A percentile compares a stretch with the other conserved stretches of the same genome.
Conservation (phyloP, 1,140 invertebrate species). For the Penaeus indicus region DNA sequence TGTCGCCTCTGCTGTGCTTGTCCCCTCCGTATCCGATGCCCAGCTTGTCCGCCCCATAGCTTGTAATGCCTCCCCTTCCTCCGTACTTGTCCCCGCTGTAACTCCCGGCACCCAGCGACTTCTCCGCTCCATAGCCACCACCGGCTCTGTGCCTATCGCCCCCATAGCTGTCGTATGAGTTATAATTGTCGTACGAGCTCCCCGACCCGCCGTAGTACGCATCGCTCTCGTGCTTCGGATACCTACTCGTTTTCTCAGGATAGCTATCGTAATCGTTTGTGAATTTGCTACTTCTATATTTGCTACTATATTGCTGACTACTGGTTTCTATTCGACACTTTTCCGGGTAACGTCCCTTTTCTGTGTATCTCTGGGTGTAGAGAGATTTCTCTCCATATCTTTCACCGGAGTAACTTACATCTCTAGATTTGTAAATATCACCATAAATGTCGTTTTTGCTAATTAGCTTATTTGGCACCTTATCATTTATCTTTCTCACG, state of each 20-base stretch:
- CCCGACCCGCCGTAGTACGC: slow-evolving; percentile 22
- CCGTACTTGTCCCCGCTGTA: slow-evolving; percentile 37
- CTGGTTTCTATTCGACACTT: slow-evolving; percentile 23
- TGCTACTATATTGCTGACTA: slow-evolving; percentile 1
- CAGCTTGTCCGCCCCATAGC: slow-evolving; percentile 36
- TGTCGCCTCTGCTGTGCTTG: not conserved
- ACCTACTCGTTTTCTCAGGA: slow-evolving; percentile 45
- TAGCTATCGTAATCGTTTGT: slow-evolving; percentile 38
- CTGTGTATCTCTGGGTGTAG: not conserved
- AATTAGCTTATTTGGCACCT: slow-evolving; percentile 44
- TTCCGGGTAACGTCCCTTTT: slow-evolving; percentile 43
- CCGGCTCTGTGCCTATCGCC: slow-evolving; percentile 4
- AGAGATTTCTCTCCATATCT: slow-evolving; percentile 35
- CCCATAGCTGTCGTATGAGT: slow-evolving; percentile 34
- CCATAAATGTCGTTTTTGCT: slow-evolving; percentile 37
- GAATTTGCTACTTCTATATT: slow-evolving; percentile 45
- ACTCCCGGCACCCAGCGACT: not conserved
- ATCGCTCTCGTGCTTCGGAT: slow-evolving; percentile 40
- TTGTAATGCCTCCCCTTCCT: slow-evolving; percentile 34
- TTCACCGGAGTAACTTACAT: slow-evolving; percentile 37
- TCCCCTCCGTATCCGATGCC: slow-evolving; percentile 21
- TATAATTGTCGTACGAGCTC: slow-evolving; percentile 26
- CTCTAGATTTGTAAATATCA: slow-evolving; percentile 36
- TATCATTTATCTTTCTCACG: slow-evolving; percentile 44
- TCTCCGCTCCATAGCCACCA: too few relatives aligned